phyloP scores from a whole-genome alignment of 2,888 invertebrate genomes.

The Cosmia trapezina region DNA sequence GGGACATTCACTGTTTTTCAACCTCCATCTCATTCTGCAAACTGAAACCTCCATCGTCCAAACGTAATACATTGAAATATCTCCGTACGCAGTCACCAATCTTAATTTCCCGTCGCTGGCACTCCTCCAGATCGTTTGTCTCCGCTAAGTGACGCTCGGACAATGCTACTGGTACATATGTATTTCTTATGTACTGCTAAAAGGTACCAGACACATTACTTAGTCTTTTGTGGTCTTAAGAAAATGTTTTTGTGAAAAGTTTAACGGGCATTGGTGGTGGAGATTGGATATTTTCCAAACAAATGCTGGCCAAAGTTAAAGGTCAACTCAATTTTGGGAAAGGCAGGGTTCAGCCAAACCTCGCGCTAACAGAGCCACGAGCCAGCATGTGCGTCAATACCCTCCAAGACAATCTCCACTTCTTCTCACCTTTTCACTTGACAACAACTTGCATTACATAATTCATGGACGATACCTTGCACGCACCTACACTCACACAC shows the following conservation, averaged over 20 bases:
- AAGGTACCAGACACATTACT: slow-evolving; percentile 53
- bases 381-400: slow-evolving; percentile 20
- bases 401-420: slow-evolving; percentile 36
- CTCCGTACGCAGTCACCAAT: slow-evolving; percentile 58
- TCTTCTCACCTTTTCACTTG: slow-evolving; percentile 53
- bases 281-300: not conserved
- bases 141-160: slow-evolving; percentile 65
- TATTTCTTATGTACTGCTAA: slow-evolving; percentile 50
- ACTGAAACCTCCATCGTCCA: slow-evolving; percentile 44
- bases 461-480: slow-evolving; percentile 63
- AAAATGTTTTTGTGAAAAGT: slow-evolving; percentile 28
- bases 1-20: not conserved
- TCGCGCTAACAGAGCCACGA: not conserved
- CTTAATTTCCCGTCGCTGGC: slow-evolving; percentile 65
- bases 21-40: slow-evolving; percentile 20
- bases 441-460: slow-evolving; percentile 61
- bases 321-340: not conserved
- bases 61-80: slow-evolving; percentile 58
- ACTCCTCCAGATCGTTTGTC: slow-evolving; percentile 63
- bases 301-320: not conserved
- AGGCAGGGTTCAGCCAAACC: too few relatives aligned
- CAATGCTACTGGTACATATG: slow-evolving; percentile 56
- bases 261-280: not conserved
- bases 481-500: slow-evolving; percentile 71
- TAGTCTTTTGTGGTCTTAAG: slow-evolving; percentile 25